Percentiles rank a stretch among this genome's conserved stretches.
Evolutionary conservation across 2,888 invertebrate genomes (phyloP).

Genomic region (Caradrina clavipalpis): DNA sequence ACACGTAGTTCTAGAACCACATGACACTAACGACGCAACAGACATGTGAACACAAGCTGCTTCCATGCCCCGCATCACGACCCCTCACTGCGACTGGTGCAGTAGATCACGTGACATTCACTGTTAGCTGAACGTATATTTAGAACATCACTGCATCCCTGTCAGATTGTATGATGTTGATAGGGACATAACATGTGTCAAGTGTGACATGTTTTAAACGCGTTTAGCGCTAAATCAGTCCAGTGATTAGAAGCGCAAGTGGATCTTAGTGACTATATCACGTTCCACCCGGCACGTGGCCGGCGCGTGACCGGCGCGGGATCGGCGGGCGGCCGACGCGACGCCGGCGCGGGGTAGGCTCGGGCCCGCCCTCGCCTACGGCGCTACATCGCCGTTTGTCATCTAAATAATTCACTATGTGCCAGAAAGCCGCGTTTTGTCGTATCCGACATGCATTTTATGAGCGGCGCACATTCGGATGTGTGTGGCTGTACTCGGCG

Average conservation of each 20-base stretch:
- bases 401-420: constrained; percentile 58
- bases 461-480: constrained; percentile 31
- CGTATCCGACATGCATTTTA: constrained; percentile 45
- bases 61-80: constrained; percentile 3
- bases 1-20: background rate
- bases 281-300: constrained; percentile 18
- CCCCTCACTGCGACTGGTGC: constrained; percentile 15
- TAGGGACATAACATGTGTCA: too few species aligned
- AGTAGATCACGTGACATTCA: background rate
- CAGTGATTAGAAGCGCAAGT: background rate
- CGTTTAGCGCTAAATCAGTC: background rate
- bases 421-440: constrained; percentile 39
- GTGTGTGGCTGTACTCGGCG: constrained; percentile 13
- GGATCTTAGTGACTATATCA: constrained; percentile 25
- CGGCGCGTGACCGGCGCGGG: too few species aligned
- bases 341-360: background rate
- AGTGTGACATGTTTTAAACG: background rate
- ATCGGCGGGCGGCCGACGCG: too few species aligned
- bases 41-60: constrained; percentile 4
- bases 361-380: background rate
- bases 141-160: too few species aligned
- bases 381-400: constrained; percentile 43
- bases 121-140: too few species aligned
- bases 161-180: background rate
- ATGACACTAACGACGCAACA: background rate